Evolutionary conservation across 2,797 vertebrate genomes (phyloP).

Genomic region (Adrianichthys oophorus): DNA sequence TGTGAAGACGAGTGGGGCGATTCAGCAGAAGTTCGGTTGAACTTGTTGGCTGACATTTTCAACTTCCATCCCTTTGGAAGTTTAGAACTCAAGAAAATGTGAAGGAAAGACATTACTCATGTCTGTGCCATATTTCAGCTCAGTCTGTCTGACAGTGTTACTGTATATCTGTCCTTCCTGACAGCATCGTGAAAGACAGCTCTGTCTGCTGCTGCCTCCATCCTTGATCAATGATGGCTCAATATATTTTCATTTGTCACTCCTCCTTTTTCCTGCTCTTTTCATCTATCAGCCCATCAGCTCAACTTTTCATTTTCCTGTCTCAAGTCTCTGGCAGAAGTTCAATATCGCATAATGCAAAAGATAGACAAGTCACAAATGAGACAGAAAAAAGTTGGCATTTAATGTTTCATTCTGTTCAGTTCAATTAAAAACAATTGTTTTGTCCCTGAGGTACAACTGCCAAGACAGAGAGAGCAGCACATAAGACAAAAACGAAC

Average conservation of each 20-base stretch:
- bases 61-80: slow-evolving; percentile 7
- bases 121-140: neutral
- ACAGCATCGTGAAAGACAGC: slow-evolving; percentile 26
- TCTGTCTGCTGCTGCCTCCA: slow-evolving; percentile 10
- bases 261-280: slow-evolving; percentile 16
- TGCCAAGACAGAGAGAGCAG: too few species aligned
- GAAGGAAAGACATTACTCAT: slow-evolving; percentile 9
- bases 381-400: too few species aligned
- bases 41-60: slow-evolving; percentile 2
- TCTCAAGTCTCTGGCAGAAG: slow-evolving; percentile 25
- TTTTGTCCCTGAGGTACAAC: too few species aligned
- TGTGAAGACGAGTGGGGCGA: neutral
- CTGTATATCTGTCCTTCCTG: slow-evolving; percentile 12
- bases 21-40: slow-evolving; percentile 1
- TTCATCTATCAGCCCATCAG: slow-evolving; percentile 28
- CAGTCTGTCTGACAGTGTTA: slow-evolving; percentile 24
- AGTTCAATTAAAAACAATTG: too few species aligned
- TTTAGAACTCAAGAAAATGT: neutral
- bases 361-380: too few species aligned
- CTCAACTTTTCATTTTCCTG: slow-evolving; percentile 23
- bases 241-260: slow-evolving; percentile 31
- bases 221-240: slow-evolving; percentile 8
- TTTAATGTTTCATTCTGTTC: too few species aligned
- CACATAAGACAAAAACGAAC: too few species aligned
- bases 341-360: too few species aligned